Evolutionary conservation across 2,888 invertebrate species (phyloP).

Genomic region (Opisthograptis luteolata): DNA sequence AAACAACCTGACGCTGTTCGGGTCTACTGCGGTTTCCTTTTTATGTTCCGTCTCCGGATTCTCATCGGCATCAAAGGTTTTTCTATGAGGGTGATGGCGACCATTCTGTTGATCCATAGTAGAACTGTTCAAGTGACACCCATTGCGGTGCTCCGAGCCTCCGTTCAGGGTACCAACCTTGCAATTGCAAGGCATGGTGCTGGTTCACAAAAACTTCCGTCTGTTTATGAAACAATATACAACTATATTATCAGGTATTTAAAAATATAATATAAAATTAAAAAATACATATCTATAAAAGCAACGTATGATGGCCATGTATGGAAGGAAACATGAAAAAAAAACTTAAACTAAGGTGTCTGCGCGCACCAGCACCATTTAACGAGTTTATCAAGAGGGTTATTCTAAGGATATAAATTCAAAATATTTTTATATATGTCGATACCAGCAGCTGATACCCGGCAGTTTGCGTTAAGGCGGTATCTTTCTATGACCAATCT

Average conservation of each 20-base stretch:
- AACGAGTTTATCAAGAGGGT: conserved; percentile 17
- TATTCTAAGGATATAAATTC: conserved; percentile 15
- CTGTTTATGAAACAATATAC: neutral
- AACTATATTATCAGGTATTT: no score
- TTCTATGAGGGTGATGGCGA: conserved; percentile 56
- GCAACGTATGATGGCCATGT: no score
- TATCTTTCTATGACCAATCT: conserved; percentile 11
- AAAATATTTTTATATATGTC: conserved; percentile 20
- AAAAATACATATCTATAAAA: no score
- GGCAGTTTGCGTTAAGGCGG: conserved; percentile 8
- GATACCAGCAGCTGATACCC: conserved; percentile 21
- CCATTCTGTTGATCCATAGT: conserved; percentile 40
- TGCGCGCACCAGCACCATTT: conserved; percentile 6
- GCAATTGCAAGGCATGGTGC: conserved; percentile 61
- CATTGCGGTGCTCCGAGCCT: conserved; percentile 45
- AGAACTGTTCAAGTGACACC: conserved; percentile 45
- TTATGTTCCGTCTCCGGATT: conserved; percentile 7
- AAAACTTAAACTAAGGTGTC: neutral
- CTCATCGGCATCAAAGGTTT: conserved; percentile 49
- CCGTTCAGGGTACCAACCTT: conserved; percentile 42
- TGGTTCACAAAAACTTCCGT: conserved; percentile 21
- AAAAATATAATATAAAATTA: no score
- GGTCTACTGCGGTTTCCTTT: conserved; percentile 39
- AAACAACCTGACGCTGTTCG: conserved; percentile 61
- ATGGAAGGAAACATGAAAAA: no score